A percentile compares a stretch with the other conserved stretches of the same genome.
Conservation (phyloP, 2,888 invertebrate species). For the Archips xylosteana region DNA sequence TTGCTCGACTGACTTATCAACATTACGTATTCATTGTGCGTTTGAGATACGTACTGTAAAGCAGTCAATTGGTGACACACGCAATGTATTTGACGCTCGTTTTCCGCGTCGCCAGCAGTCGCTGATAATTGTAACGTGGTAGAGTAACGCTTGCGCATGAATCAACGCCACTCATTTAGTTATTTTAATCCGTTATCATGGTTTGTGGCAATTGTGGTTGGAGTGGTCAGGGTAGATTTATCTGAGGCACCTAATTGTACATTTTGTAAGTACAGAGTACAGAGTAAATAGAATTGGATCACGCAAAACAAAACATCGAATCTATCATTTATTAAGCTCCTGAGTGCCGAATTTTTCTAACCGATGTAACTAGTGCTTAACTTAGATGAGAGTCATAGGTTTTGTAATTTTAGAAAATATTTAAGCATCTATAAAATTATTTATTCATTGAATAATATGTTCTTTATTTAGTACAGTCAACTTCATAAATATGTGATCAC, state of each 20-base stretch:
- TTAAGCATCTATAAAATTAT: no score
- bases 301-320: neutral
- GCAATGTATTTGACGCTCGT: neutral
- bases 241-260: neutral
- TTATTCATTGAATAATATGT: no score
- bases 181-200: slow-evolving; percentile 36
- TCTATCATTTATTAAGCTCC: no score
- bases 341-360: no score
- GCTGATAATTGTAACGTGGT: neutral
- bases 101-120: neutral
- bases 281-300: neutral
- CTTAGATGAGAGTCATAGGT: no score
- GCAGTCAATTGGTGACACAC: neutral
- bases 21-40: neutral
- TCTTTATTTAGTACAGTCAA: no score
- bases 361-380: no score
- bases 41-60: neutral
- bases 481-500: no score
- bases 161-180: slow-evolving; percentile 35
- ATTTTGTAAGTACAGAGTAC: neutral
- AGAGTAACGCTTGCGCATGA: slow-evolving; percentile 15
- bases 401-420: no score
- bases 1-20: neutral
- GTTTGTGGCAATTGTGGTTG: slow-evolving; percentile 39
- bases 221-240: slow-evolving; percentile 27